Conservation (phyloP, 2,888 invertebrate species). For the Dastarcus helophoroides region DNA sequence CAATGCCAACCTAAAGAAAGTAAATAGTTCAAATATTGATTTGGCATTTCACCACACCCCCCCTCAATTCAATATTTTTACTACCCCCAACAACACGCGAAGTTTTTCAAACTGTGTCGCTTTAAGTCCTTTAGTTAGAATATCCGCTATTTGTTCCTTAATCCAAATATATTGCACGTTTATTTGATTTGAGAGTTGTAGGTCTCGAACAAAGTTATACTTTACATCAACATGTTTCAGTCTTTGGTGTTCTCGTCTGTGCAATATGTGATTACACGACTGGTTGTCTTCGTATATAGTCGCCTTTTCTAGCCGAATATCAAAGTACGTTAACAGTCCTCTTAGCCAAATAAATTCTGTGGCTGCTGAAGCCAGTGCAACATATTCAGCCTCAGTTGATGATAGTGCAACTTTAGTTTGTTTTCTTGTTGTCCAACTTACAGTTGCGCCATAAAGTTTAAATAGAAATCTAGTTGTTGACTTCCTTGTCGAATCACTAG, state of each 20-base stretch:
- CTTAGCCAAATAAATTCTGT: conserved; percentile 19
- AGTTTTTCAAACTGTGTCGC: too few relatives aligned
- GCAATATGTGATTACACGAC: conserved; percentile 9
- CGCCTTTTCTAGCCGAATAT: not conserved
- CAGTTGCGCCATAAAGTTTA: conserved; percentile 17
- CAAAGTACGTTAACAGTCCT: conserved; percentile 5
- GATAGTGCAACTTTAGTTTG: conserved; percentile 23
- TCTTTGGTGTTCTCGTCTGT: conserved; percentile 10
- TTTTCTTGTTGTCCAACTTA: conserved; percentile 23
- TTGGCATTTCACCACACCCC: too few relatives aligned
- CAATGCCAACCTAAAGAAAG: too few relatives aligned
- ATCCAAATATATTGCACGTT: too few relatives aligned
- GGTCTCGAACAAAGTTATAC: too few relatives aligned
- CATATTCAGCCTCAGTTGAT: conserved; percentile 27
- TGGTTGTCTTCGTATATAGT: conserved; percentile 7
- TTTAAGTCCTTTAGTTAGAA: too few relatives aligned
- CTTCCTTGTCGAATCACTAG: conserved; percentile 18
- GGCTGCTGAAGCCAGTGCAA: conserved; percentile 19
- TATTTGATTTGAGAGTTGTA: too few relatives aligned
- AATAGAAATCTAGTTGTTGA: conserved; percentile 23
- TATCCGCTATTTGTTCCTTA: too few relatives aligned
- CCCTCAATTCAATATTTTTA: too few relatives aligned
- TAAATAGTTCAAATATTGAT: too few relatives aligned
- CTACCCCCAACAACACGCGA: too few relatives aligned
- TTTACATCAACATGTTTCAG: conserved; percentile 10